Base-by-base conservation (phyloP, 2,797 vertebrate genomes). In the Eupleurogrammus muticus region DNA sequence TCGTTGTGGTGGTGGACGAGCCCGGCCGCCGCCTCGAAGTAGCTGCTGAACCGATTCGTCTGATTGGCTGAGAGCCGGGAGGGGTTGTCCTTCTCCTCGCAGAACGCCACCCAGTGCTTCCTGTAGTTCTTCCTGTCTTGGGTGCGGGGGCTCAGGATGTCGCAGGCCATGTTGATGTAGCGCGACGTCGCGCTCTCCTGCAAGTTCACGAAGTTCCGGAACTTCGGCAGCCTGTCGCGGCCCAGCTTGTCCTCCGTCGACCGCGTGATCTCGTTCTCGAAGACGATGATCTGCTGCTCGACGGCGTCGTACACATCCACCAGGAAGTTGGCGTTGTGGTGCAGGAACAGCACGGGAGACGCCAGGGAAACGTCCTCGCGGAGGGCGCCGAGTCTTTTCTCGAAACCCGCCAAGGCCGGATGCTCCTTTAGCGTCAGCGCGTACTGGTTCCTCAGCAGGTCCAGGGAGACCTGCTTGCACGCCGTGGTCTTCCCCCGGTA, bases 81-180 rank as follows among this genome's bases (percentile, higher is more conserved):
- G 1, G 89, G 89, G 63, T 94, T 94, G 2, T 64, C 73, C 80
- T 92, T 95, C 51, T 93, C 93, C 0, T 92, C 51, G 23, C 95
- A 95, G 84, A 95, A 95, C 10, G 92, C 92, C 8, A 92, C 60
- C 95, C 95, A 95, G 83, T 94, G 85, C 14, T 83, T 92, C 20
- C 85, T 81, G 78, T 91, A 93, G 77, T 83, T 90, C 1, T 82
- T 79, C 14, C 9, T 77, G 9, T 50, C 64, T 0, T 77, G 56
- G 9, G 17, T 72, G 8, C 48, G 60, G 2, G 90, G 84, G 56
- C 86, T 92, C 24, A 95, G 71, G 42, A 94, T 67, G 23, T 93
- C 88, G 35, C 86, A 88, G 0, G 86, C 90, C 94, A 95, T 95
- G 79, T 87, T 89, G 59, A 95, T 87, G 79, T 92, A 95, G 23